Conservation (phyloP, 2,113 vertebrate species). For the Myrmecophaga tridactyla region DNA sequence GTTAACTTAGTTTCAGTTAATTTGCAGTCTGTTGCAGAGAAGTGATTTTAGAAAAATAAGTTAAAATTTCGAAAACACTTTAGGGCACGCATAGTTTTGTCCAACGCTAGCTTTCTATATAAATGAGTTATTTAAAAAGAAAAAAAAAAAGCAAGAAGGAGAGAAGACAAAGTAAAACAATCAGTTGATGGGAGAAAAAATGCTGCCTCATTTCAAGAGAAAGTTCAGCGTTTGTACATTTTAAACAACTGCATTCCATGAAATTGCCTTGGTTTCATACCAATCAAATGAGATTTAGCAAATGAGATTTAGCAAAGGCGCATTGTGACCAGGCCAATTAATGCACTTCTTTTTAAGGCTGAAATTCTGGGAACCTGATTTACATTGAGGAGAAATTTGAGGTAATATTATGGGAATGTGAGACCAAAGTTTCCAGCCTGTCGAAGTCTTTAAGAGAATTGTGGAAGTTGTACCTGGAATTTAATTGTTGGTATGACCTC, state of each 20-base stretch:
- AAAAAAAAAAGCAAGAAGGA: background rate
- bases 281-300: too few relatives aligned
- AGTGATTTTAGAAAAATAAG: background rate
- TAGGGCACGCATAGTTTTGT: background rate
- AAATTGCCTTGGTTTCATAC: background rate
- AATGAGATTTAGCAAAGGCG: constrained; percentile 49
- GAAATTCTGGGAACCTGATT: constrained; percentile 49
- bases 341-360: constrained; percentile 53
- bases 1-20: background rate
- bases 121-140: background rate
- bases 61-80: background rate
- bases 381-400: constrained; percentile 55
- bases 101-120: background rate
- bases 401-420: constrained; percentile 52
- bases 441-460: constrained; percentile 39
- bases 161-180: constrained; percentile 9
- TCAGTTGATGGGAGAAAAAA: background rate
- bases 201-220: background rate
- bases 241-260: constrained; percentile 15
- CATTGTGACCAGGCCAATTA: constrained; percentile 32
- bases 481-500: constrained; percentile 54
- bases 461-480: constrained; percentile 39
- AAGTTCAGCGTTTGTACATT: background rate
- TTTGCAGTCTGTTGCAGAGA: background rate
- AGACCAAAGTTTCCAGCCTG: constrained; percentile 43